These are phyloP conservation scores for Gerris lacustris DNA, from an alignment of 2,888 invertebrate genomes.

Conservation along the genomic window DNA sequence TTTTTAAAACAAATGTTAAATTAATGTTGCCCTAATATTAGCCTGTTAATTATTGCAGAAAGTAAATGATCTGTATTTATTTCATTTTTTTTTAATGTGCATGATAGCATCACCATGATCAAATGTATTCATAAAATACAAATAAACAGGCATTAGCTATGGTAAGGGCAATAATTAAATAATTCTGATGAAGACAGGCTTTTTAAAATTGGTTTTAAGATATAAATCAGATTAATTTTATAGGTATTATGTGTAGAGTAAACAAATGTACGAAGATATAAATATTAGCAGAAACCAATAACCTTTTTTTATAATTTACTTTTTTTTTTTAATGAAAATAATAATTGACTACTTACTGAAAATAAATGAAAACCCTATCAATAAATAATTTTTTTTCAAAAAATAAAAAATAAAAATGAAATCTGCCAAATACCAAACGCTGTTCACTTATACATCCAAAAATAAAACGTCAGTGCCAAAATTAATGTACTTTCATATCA, in stretches of 20 bases:
- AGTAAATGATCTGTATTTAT: too few relatives aligned
- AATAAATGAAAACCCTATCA: neutral
- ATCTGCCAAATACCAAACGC: neutral
- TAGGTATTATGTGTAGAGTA: neutral
- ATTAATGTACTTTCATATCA: slow-evolving; percentile 14
- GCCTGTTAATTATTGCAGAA: too few relatives aligned
- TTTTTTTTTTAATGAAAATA: too few relatives aligned
- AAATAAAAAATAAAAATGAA: neutral
- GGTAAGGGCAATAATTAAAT: neutral
- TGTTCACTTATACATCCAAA: slow-evolving; percentile 3
- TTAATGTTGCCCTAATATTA: too few relatives aligned
- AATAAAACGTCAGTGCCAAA: neutral
- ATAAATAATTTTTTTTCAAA: neutral
- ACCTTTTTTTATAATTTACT: neutral
- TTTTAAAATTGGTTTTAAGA: neutral
- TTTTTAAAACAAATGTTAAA: too few relatives aligned
- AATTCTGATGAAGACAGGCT: neutral
- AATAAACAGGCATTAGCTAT: neutral
- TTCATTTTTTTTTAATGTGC: too few relatives aligned
- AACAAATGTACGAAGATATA: neutral
- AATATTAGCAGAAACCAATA: neutral
- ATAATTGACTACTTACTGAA: neutral
- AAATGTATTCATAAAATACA: neutral
- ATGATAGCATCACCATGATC: neutral
- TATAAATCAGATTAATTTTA: neutral